These are phyloP conservation scores for Thymelicus lineola DNA, from an alignment of 2,888 invertebrate genomes.

Conservation along the genomic window DNA sequence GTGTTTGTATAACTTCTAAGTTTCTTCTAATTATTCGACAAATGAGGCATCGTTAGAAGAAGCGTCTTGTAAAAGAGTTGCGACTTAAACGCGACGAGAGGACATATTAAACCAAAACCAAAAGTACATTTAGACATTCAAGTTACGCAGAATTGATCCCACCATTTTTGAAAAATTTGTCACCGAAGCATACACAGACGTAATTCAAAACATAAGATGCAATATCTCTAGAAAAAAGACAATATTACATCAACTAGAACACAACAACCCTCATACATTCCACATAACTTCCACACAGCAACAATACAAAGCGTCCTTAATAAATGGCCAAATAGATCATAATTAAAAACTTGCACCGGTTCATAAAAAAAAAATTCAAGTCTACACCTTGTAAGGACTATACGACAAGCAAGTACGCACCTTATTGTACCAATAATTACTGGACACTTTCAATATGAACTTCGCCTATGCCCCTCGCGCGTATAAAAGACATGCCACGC, in stretches of 20 bases:
- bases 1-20: too few species aligned
- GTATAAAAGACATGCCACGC: constrained; percentile 71
- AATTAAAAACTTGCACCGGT: constrained; percentile 33
- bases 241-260: constrained; percentile 2
- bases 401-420: constrained; percentile 43
- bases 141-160: too few species aligned
- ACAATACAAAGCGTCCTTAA: constrained; percentile 4
- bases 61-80: too few species aligned
- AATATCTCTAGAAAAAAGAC: too few species aligned
- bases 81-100: too few species aligned
- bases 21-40: too few species aligned
- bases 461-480: constrained; percentile 51
- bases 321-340: constrained; percentile 32
- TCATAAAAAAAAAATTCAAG: constrained; percentile 29
- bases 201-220: too few species aligned
- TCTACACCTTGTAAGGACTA: constrained; percentile 36
- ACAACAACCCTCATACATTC: constrained; percentile 16
- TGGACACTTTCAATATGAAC: constrained; percentile 66
- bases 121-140: too few species aligned
- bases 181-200: too few species aligned
- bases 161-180: too few species aligned
- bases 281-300: constrained; percentile 11
- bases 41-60: too few species aligned
- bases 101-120: too few species aligned
- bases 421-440: constrained; percentile 52